Base-by-base conservation (phyloP, 2,113 vertebrate genomes). In the Halcyon malimbica region DNA sequence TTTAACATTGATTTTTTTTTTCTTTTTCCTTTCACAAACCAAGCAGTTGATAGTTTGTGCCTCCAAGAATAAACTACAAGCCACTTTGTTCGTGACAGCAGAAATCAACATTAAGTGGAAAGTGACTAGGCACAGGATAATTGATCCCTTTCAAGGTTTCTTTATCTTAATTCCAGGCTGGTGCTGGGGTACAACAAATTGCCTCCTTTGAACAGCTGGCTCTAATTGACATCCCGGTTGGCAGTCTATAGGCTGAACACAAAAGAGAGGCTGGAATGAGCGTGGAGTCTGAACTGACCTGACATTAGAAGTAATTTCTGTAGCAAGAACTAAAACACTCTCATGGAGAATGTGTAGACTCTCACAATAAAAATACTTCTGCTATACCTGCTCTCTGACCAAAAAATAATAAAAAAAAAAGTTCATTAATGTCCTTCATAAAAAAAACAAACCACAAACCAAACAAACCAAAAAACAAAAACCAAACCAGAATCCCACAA, bases 61-160 rank as follows among this genome's bases (percentile, higher is more conserved):
- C 59, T 95, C 51, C 39, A 94, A 93, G 87, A 97, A 94, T 94
- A 94, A 97, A 95, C 83, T 92, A 60, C 56, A 91, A 83, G 67
- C 69, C 63, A 83, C 89, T 93, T 96, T 89, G 42, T 83, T 83
- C 5, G 0, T 89, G 91, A 78, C 84, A 93, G 85, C 76, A 71
- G 87, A 97, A 95, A 90, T 94, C 92, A 96, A 89, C 91, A 80
- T 73, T 71, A 60, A 94, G 57, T 25, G 26, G 79, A 91, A 96
- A 89, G 80, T 35, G 44, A 31, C 60, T 93, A 53, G 69, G 69
- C 80, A 85, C 44, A 44, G 29, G 63, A 89, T 78, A 94, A 93
- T 65, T 73, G 94, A 96, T 93, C 10, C 33, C 20, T 94, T 96
- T 96, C 87, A 94, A 92, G 63, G 28, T 85, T 85, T 76, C 51